Evolutionary conservation across 2,888 invertebrate species (phyloP).

Genomic region (Troides aeacus): DNA sequence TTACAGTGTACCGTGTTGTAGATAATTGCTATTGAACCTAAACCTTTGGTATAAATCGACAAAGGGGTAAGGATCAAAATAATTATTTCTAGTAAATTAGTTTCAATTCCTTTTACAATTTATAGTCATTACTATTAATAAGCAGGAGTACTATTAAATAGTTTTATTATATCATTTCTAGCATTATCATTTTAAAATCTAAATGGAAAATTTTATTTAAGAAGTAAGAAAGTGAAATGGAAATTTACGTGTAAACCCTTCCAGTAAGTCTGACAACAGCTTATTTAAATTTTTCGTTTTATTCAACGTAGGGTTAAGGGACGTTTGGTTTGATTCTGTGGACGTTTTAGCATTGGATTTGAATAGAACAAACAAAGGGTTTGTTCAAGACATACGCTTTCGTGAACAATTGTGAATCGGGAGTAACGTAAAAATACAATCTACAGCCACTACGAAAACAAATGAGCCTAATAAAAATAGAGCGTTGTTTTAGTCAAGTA

Average conservation of each 20-base stretch:
- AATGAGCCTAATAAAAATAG: background rate
- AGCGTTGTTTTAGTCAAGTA: background rate
- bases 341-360: slow-evolving; percentile 79
- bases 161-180: too few relatives aligned
- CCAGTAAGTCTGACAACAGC: slow-evolving; percentile 34
- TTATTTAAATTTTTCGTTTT: slow-evolving; percentile 59
- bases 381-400: slow-evolving; percentile 73
- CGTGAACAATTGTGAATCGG: slow-evolving; percentile 57
- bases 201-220: background rate
- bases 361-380: slow-evolving; percentile 80
- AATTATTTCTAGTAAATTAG: too few relatives aligned
- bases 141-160: too few relatives aligned
- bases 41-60: too few relatives aligned
- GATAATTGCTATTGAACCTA: too few relatives aligned
- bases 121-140: too few relatives aligned
- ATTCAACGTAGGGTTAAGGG: slow-evolving; percentile 61
- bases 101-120: too few relatives aligned
- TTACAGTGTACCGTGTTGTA: too few relatives aligned
- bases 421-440: slow-evolving; percentile 24
- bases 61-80: too few relatives aligned
- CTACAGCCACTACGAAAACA: slow-evolving; percentile 11
- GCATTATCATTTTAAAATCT: too few relatives aligned
- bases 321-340: slow-evolving; percentile 74
- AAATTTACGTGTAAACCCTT: background rate
- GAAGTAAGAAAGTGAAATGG: background rate